These are phyloP conservation scores for Brachionus plicatilis DNA, from an alignment of 1,140 invertebrate genomes.

Conservation along the genomic window DNA sequence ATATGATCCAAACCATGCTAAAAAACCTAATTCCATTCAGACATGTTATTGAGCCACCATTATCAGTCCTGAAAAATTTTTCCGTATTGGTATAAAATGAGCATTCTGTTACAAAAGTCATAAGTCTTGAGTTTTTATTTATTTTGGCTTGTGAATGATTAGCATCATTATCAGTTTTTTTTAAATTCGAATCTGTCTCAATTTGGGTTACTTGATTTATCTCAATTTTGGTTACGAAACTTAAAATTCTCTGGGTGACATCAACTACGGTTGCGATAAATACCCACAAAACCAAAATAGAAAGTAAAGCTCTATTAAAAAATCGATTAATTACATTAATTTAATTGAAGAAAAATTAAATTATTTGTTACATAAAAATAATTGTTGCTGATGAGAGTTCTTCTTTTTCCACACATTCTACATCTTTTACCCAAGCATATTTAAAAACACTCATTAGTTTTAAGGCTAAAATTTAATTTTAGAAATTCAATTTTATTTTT, in stretches of 20 bases:
- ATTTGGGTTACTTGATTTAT: too few relatives aligned
- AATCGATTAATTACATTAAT: not conserved
- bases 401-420: conserved; percentile 25
- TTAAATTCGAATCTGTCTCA: too few relatives aligned
- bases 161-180: too few relatives aligned
- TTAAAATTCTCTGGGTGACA: not conserved
- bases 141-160: too few relatives aligned
- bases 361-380: conserved; percentile 3
- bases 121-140: not conserved
- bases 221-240: too few relatives aligned
- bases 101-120: not conserved
- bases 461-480: not conserved
- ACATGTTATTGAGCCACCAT: conserved; percentile 22
- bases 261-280: not conserved
- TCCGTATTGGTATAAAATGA: conserved; percentile 23
- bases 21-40: conserved; percentile 39
- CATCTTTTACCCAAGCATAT: conserved; percentile 12
- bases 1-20: conserved; percentile 40
- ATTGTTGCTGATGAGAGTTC: not conserved
- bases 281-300: not conserved
- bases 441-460: conserved; percentile 34
- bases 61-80: conserved; percentile 39
- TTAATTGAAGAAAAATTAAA: not conserved
- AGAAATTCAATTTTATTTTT: too few relatives aligned
- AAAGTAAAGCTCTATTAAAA: conserved; percentile 1